Conservation (phyloP, 2,888 invertebrate species). For the Byasa hedistus region DNA sequence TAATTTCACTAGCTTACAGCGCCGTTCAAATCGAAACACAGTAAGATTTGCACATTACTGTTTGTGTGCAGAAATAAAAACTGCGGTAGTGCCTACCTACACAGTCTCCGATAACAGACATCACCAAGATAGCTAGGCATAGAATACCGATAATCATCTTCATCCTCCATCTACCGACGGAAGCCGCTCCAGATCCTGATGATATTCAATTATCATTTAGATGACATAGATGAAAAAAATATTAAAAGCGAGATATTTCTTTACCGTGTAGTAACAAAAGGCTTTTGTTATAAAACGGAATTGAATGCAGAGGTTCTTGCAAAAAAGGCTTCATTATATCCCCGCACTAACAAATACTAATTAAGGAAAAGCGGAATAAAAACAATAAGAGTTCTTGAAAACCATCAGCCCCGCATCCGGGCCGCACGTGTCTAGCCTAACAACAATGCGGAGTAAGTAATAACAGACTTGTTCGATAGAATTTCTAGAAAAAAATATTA, state of each 20-base stretch:
- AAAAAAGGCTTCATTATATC: conserved; percentile 13
- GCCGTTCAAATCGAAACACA: no score
- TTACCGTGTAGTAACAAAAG: background rate
- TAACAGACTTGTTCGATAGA: conserved; percentile 32
- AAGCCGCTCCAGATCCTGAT: no score
- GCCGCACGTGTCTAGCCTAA: conserved; percentile 51
- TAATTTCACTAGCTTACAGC: no score
- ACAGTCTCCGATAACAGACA: no score
- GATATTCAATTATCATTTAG: no score
- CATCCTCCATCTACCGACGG: no score
- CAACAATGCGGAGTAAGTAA: conserved; percentile 47
- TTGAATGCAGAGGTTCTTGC: conserved; percentile 4
- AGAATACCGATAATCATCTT: no score
- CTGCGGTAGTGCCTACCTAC: no score
- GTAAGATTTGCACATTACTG: no score
- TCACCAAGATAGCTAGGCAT: no score
- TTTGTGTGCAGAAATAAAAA: no score
- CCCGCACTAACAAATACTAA: conserved; percentile 24
- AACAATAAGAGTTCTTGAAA: conserved; percentile 30
- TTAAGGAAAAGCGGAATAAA: conserved; percentile 24
- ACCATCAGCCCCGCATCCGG: conserved; percentile 27
- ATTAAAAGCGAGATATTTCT: background rate
- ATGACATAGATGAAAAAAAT: background rate
- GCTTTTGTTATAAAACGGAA: conserved; percentile 5
- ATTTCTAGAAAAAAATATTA: conserved; percentile 16